Conservation (phyloP, 2,888 invertebrate species). For the Cerceris rybyensis region DNA sequence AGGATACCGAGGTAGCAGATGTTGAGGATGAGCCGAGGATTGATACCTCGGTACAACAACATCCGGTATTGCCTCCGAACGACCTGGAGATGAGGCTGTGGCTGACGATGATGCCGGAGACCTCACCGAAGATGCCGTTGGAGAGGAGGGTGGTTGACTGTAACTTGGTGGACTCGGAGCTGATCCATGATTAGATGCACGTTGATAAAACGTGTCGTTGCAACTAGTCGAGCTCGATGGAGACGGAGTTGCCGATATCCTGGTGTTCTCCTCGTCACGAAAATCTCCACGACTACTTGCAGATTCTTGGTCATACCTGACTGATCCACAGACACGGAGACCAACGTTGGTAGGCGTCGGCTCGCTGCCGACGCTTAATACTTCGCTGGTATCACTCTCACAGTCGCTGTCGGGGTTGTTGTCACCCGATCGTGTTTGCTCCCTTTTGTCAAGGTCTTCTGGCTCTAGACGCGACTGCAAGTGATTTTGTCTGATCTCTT, state of each 20-base stretch:
- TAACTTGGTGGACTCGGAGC: constrained; percentile 73
- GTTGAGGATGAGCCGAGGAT: constrained; percentile 66
- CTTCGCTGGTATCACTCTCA: constrained; percentile 87
- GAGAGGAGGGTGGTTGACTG: constrained; percentile 76
- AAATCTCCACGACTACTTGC: constrained; percentile 67
- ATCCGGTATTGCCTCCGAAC: constrained; percentile 72
- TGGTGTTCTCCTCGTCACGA: constrained; percentile 71
- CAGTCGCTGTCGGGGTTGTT: constrained; percentile 74
- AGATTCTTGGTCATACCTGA: constrained; percentile 67
- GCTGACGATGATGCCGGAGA: constrained; percentile 78
- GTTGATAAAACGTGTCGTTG: constrained; percentile 70
- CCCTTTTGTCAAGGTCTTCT: constrained; percentile 54
- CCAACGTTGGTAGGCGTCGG: constrained; percentile 79
- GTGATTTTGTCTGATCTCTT: constrained; percentile 60
- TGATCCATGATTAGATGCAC: constrained; percentile 57
- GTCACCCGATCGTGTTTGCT: constrained; percentile 34
- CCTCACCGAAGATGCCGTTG: constrained; percentile 77
- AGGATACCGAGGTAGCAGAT: constrained; percentile 68
- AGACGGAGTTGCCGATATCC: constrained; percentile 75
- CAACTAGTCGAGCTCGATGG: constrained; percentile 77
- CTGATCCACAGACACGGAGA: constrained; percentile 61
- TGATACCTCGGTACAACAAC: constrained; percentile 73
- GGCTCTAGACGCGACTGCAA: constrained; percentile 53
- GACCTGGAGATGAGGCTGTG: constrained; percentile 77
- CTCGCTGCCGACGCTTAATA: constrained; percentile 91